A percentile compares a stretch with the other conserved stretches of the same genome.
phyloP scores from a whole-genome alignment of 2,797 vertebrate species.

The Danio aesculapii region DNA sequence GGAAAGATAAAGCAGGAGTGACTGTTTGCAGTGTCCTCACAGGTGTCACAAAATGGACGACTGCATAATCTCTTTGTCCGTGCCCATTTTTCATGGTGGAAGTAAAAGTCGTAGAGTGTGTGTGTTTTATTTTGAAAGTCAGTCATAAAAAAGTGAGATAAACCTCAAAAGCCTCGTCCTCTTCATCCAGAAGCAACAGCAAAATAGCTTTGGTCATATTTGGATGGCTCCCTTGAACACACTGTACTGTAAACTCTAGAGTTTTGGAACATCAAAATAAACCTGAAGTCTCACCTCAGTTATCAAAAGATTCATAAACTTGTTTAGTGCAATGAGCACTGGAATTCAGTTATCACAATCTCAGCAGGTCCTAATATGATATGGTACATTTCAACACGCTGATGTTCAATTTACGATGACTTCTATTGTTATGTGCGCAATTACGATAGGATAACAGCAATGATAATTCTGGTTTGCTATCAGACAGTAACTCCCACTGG shows the following conservation, averaged over 20 bases:
- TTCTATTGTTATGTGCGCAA: slow-evolving; percentile 40
- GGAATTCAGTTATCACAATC: slow-evolving; percentile 46
- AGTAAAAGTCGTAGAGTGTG: slow-evolving; percentile 8
- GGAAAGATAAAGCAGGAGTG: slow-evolving; percentile 28
- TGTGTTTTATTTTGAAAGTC: slow-evolving; percentile 22
- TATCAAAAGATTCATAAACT: slow-evolving; percentile 56
- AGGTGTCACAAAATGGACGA: slow-evolving; percentile 43
- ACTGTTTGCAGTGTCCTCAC: slow-evolving; percentile 29
- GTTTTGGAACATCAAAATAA: slow-evolving; percentile 59
- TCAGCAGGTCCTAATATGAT: slow-evolving; percentile 46
- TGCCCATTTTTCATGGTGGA: slow-evolving; percentile 35
- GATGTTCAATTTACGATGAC: slow-evolving; percentile 47
- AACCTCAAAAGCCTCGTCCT: slow-evolving; percentile 17
- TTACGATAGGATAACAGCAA: slow-evolving; percentile 47
- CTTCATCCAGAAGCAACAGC: slow-evolving; percentile 7
- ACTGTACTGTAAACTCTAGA: slow-evolving; percentile 60
- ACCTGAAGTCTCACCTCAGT: slow-evolving; percentile 49
- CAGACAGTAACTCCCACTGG: slow-evolving; percentile 44
- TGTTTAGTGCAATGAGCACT: slow-evolving; percentile 49
- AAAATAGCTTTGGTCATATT: slow-evolving; percentile 21
- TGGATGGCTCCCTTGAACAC: slow-evolving; percentile 36
- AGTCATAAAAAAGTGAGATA: slow-evolving; percentile 24
- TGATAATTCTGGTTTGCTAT: slow-evolving; percentile 43
- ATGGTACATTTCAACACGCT: slow-evolving; percentile 38
- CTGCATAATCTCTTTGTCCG: slow-evolving; percentile 21